Conservation (phyloP, 1,140 invertebrate species). For the Ceratosolen fusciceps region DNA sequence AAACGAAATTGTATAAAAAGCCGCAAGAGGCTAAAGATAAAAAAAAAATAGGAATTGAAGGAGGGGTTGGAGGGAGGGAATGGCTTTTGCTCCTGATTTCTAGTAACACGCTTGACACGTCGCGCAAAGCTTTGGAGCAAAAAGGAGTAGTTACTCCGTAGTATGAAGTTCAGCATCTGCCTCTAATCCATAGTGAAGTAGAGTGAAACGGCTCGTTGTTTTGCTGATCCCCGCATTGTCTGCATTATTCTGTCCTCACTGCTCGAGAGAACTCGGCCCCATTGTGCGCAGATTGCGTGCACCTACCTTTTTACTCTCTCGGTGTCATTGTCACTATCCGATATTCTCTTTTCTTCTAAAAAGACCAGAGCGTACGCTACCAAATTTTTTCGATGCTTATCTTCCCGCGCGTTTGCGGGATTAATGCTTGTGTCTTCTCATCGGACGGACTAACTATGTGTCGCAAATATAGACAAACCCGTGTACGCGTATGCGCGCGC, state of each 20-base stretch:
- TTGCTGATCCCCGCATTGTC: conserved; percentile 67
- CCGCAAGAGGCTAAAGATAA: too few relatives aligned
- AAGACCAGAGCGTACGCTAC: conserved; percentile 30
- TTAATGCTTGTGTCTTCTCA: conserved; percentile 54
- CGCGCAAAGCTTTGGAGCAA: background rate
- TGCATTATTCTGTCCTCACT: conserved; percentile 56
- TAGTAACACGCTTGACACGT: background rate
- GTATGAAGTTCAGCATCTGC: conserved; percentile 59
- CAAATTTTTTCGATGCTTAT: conserved; percentile 54
- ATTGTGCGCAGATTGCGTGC: conserved; percentile 63
- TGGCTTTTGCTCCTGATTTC: conserved; percentile 10
- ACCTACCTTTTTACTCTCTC: conserved; percentile 50
- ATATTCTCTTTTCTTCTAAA: conserved; percentile 17
- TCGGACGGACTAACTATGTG: conserved; percentile 50
- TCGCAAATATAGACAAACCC: conserved; percentile 50
- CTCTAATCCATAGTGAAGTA: conserved; percentile 66
- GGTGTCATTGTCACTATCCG: conserved; percentile 27
- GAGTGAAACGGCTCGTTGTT: conserved; percentile 68
- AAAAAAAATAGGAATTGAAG: too few relatives aligned
- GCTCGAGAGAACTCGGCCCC: conserved; percentile 58
- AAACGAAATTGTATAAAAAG: background rate
- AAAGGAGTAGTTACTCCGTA: conserved; percentile 15
- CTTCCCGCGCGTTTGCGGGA: conserved; percentile 52
- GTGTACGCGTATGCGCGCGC: conserved; percentile 49
- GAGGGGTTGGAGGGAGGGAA: background rate